Conservation (phyloP, 1,140 invertebrate genomes). For the Antheraea mylitta region DNA sequence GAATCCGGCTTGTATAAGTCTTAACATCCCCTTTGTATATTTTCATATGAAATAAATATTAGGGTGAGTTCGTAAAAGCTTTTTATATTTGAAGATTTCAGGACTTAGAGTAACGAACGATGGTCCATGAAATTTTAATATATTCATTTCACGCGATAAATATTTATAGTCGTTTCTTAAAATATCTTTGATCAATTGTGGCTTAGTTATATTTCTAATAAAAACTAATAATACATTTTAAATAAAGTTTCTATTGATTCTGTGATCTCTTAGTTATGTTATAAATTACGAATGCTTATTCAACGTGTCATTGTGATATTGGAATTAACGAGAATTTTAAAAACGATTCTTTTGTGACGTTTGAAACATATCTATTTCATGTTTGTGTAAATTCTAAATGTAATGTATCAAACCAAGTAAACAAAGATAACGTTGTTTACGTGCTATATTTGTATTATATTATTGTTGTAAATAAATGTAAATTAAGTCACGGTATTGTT, state of each 20-base stretch:
- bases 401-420: constrained; percentile 20
- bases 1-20: too few relatives aligned
- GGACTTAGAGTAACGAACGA: not conserved
- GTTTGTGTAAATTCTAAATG: constrained; percentile 50
- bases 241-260: constrained; percentile 3
- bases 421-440: constrained; percentile 38
- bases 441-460: constrained; percentile 38
- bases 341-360: constrained; percentile 33
- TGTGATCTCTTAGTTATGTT: not conserved
- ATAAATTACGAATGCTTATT: constrained; percentile 4
- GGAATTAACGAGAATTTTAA: constrained; percentile 11
- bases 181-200: not conserved
- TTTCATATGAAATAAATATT: too few relatives aligned
- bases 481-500: constrained; percentile 11
- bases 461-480: constrained; percentile 52
- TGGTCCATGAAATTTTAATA: not conserved
- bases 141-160: not conserved
- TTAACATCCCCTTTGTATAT: too few relatives aligned
- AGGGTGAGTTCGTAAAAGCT: too few relatives aligned
- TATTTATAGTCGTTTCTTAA: not conserved
- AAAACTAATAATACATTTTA: not conserved
- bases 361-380: constrained; percentile 71
- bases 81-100: not conserved
- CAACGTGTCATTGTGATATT: constrained; percentile 12
- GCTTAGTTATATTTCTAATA: not conserved